These are phyloP conservation scores for Carduelis carduelis DNA, from an alignment of 2,797 vertebrate genomes.

Conservation along the genomic window DNA sequence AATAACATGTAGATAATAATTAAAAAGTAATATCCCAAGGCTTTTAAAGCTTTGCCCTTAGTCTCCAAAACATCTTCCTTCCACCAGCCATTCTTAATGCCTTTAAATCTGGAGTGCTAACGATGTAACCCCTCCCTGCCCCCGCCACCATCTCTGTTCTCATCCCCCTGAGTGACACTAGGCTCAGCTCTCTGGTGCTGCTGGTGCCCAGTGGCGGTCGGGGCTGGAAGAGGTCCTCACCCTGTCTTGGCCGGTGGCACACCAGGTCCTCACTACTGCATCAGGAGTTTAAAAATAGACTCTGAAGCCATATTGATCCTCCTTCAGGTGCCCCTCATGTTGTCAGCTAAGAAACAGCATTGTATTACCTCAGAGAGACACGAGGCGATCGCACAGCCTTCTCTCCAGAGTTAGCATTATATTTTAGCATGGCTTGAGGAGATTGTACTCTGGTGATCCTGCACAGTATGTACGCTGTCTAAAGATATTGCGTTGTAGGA, in stretches of 20 bases:
- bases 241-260: neutral
- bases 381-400: neutral
- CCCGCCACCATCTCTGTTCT: neutral
- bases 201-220: accelerated
- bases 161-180: neutral
- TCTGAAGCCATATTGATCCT: constrained; percentile 50
- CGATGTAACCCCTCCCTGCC: neutral
- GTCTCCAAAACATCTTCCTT: neutral
- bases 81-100: constrained; percentile 33
- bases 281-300: constrained; percentile 25
- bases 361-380: constrained; percentile 59
- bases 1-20: constrained; percentile 53
- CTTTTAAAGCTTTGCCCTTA: constrained; percentile 32
- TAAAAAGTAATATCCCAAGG: constrained; percentile 12
- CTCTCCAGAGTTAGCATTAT: constrained; percentile 27
- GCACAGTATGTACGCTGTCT: constrained; percentile 27
- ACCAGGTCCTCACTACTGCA: neutral
- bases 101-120: constrained; percentile 22
- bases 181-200: neutral
- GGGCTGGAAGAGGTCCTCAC: neutral
- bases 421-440: constrained; percentile 67
- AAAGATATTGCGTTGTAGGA: neutral
- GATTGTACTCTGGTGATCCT: constrained; percentile 24
- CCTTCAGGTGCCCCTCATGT: constrained; percentile 43
- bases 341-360: constrained; percentile 34